These are phyloP conservation scores for Hystrix brachyura DNA, from an alignment of 2,113 vertebrate genomes.

Conservation along the genomic window DNA sequence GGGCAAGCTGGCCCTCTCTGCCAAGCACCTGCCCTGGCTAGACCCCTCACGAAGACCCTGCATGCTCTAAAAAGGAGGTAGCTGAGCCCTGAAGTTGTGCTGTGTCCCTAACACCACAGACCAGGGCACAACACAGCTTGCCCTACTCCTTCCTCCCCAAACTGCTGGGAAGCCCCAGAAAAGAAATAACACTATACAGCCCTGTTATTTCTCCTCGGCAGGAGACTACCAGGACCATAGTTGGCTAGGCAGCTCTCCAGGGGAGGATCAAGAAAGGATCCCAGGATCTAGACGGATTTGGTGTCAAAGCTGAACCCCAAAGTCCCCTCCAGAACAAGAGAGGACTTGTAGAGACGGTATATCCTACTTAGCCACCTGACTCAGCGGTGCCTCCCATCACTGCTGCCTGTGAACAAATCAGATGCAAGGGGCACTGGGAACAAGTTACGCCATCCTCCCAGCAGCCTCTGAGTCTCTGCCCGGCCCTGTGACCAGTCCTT, in stretches of 20 bases:
- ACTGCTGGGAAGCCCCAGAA: neutral
- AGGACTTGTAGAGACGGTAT: neutral
- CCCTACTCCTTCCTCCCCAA: neutral
- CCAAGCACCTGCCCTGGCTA: neutral
- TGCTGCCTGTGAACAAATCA: neutral
- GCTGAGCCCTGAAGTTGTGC: neutral
- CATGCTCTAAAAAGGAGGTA: slow-evolving; percentile 2
- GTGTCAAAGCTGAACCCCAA: neutral
- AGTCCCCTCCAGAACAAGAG: neutral
- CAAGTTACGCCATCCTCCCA: neutral
- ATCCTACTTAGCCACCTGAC: neutral
- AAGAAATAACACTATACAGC: neutral
- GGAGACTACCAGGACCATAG: neutral
- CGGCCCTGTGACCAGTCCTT: neutral
- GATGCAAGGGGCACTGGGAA: neutral
- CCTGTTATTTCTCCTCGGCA: neutral
- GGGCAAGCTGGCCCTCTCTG: neutral
- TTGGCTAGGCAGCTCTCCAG: neutral
- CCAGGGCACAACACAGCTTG: neutral
- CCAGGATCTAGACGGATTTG: neutral
- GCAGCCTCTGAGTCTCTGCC: neutral
- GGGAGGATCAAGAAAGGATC: neutral
- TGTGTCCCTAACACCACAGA: neutral
- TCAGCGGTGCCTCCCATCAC: neutral
- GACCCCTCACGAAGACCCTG: neutral